These are phyloP conservation scores for Phaetusa simplex DNA, from an alignment of 2,113 vertebrate species.

Conservation along the genomic window DNA sequence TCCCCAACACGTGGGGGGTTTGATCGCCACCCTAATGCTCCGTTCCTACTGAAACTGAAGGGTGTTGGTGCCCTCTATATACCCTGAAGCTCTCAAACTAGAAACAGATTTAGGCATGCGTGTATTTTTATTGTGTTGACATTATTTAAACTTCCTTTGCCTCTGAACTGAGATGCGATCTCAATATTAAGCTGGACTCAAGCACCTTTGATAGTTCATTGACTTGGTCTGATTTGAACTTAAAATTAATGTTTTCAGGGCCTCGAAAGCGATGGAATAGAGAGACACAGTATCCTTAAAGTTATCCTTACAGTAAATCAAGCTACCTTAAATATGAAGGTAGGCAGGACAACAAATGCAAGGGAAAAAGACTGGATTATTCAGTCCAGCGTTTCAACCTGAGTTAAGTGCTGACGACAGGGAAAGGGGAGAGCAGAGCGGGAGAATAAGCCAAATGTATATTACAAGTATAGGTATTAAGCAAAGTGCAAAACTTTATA, in stretches of 20 bases:
- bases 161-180: background rate
- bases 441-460: background rate
- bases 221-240: background rate
- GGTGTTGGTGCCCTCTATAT: background rate
- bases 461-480: background rate
- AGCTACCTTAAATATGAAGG: background rate
- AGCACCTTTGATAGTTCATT: background rate
- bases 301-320: background rate
- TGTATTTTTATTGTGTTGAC: background rate
- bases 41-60: background rate
- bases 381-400: background rate
- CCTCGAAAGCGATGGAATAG: background rate
- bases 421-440: background rate
- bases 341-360: background rate
- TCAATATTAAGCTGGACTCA: background rate
- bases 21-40: background rate
- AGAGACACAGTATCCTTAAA: background rate
- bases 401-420: background rate
- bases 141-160: background rate
- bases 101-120: background rate
- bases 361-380: background rate
- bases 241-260: background rate
- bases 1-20: fast-evolving
- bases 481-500: background rate
- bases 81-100: background rate